Percentiles rank a stretch among this genome's conserved stretches.
These are phyloP conservation scores for Antitype chi DNA, from an alignment of 2,888 invertebrate species.

Conservation along the genomic window DNA sequence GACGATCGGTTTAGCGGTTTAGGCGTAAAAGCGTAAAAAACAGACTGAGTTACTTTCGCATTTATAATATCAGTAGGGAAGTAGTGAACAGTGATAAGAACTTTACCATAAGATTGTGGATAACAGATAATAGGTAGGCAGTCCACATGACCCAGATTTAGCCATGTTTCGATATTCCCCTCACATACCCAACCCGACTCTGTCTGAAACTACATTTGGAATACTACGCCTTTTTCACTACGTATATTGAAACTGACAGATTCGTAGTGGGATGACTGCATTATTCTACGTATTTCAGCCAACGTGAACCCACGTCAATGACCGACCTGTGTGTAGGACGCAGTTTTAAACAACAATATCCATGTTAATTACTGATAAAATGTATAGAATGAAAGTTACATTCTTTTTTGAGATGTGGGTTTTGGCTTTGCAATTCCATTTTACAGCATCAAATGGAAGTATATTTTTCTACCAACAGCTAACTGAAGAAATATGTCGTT, in stretches of 20 bases:
- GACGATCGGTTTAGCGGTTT: too few species aligned
- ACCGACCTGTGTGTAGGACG: constrained; percentile 2
- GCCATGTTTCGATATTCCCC: too few species aligned
- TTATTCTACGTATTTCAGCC: neutral
- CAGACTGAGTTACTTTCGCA: too few species aligned
- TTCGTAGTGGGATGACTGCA: neutral
- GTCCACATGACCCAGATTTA: neutral
- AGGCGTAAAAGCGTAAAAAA: too few species aligned
- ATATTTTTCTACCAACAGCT: too few species aligned
- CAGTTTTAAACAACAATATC: neutral
- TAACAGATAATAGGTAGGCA: neutral
- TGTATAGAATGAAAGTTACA: too few species aligned
- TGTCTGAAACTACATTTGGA: constrained; percentile 6
- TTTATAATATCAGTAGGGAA: too few species aligned
- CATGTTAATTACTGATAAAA: constrained; percentile 3
- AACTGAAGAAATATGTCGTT: too few species aligned
- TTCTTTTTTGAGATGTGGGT: too few species aligned
- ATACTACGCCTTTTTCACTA: neutral
- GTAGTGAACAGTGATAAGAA: too few species aligned
- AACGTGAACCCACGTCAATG: neutral
- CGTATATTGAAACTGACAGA: constrained; percentile 29
- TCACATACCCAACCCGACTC: constrained; percentile 9
- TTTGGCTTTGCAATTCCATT: too few species aligned
- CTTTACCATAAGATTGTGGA: neutral
- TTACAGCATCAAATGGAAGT: too few species aligned